Conservation (phyloP, 2,888 invertebrate species). For the Calephelis perditalis region DNA sequence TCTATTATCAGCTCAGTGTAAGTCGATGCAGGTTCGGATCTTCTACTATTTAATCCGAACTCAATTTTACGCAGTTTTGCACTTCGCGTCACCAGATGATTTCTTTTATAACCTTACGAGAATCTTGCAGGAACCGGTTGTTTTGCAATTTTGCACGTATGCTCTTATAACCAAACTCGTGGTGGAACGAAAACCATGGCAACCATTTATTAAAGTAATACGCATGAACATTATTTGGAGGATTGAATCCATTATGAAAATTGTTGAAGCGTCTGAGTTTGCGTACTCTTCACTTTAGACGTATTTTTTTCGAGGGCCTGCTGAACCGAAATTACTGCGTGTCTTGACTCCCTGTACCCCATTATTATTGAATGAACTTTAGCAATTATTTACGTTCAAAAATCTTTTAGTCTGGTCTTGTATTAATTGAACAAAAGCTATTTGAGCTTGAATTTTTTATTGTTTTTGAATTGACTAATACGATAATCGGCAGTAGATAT, state of each 20-base stretch:
- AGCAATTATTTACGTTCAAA: neutral
- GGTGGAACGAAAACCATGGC: conserved; percentile 43
- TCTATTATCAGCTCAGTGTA: too few relatives aligned
- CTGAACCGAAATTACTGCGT: conserved; percentile 34
- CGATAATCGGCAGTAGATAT: too few relatives aligned
- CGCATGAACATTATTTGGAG: conserved; percentile 54
- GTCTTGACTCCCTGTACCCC: conserved; percentile 27
- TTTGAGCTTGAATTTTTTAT: too few relatives aligned
- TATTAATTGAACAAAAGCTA: too few relatives aligned
- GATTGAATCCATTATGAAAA: conserved; percentile 57
- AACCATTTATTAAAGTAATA: conserved; percentile 61
- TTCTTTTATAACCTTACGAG: conserved; percentile 45
- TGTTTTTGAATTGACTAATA: too few relatives aligned
- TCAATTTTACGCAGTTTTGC: conserved; percentile 8
- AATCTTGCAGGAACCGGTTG: conserved; percentile 51
- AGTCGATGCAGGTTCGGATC: too few relatives aligned
- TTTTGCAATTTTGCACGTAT: conserved; percentile 59
- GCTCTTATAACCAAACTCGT: conserved; percentile 42
- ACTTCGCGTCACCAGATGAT: neutral
- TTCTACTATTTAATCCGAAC: neutral
- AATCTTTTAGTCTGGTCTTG: neutral
- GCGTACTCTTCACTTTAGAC: conserved; percentile 17
- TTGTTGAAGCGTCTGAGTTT: conserved; percentile 39
- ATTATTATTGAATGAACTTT: conserved; percentile 1
- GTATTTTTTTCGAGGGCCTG: conserved; percentile 35